A percentile compares a stretch with the other conserved stretches of the same genome.
Evolutionary conservation across 2,113 vertebrate species (phyloP).

Genomic region (Gorilla gorilla): DNA sequence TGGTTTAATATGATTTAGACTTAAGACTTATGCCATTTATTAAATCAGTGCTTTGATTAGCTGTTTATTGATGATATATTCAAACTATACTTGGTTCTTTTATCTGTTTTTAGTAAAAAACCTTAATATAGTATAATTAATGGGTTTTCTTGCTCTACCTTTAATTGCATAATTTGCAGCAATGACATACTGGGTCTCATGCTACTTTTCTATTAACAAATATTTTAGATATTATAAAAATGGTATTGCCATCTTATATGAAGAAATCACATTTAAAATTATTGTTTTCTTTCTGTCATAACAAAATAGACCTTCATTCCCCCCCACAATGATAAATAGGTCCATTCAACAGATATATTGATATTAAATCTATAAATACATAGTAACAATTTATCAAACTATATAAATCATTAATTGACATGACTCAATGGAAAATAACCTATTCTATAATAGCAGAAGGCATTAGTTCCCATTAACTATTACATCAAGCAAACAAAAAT

Average conservation of each 20-base stretch:
- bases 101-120: not conserved
- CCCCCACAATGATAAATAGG: not conserved
- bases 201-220: not conserved
- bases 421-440: not conserved
- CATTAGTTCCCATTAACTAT: not conserved
- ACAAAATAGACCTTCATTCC: not conserved
- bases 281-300: not conserved
- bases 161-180: not conserved
- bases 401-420: not conserved
- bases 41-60: not conserved
- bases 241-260: not conserved
- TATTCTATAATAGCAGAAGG: not conserved
- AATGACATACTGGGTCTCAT: not conserved
- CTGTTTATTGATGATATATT: not conserved
- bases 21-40: not conserved
- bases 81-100: not conserved
- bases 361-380: not conserved
- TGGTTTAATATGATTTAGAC: not conserved
- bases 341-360: not conserved
- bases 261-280: not conserved
- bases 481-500: not conserved
- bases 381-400: not conserved
- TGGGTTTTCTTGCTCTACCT: not conserved
- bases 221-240: not conserved
- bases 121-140: not conserved